Evolutionary conservation across 2,888 invertebrate species (phyloP), one percentile per base, ranked within the genome.

Genomic region (Drosophila mayaguana): DNA sequence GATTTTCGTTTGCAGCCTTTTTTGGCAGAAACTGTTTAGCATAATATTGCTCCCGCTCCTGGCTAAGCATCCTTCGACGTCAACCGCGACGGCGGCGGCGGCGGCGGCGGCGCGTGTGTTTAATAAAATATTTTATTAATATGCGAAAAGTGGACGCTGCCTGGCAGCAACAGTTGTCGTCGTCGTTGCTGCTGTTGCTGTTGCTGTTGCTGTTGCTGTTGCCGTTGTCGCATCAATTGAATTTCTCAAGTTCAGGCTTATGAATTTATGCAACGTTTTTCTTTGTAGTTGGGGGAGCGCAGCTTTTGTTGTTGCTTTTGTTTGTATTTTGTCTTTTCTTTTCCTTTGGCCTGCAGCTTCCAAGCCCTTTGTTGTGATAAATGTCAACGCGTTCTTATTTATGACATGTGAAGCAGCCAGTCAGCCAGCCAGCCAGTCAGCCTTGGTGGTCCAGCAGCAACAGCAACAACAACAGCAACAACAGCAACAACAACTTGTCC

Each of bases 301-400:
- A 48, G 59, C 38, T 59, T 59, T 61, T 66, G 43, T 64, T 67
- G 45, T 72, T 61, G 18, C 14, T 18, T 20, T 18, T 42, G 8
- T 9, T n/a, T 43, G 0, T 32, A n/a, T n/a, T 28, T 18, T 6
- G 45, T 4, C 25, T 14, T 28, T 20, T 3, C 25, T 25, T 28
- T 9, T 50, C 11, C 18, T 34, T 34, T 54, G 40, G 51, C 53
- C 53, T 43, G 63, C 62, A 61, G 68, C 75, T 65, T 64, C 69
- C 56, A 25, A 66, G 90, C 87, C 85, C 88, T 88, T 90, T 88
- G 90, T 86, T 92, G 92, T 92, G 92, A 92, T 92, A 92, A 92
- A 92, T 92, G 92, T 92, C 92, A 91, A 92, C 91, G 92, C 91
- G 86, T 91, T 89, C 91, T 92, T 92, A 92, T 92, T 92, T 92